Evolutionary conservation across 2,113 vertebrate species (phyloP).

Genomic region (Pseudopipra pipra): DNA sequence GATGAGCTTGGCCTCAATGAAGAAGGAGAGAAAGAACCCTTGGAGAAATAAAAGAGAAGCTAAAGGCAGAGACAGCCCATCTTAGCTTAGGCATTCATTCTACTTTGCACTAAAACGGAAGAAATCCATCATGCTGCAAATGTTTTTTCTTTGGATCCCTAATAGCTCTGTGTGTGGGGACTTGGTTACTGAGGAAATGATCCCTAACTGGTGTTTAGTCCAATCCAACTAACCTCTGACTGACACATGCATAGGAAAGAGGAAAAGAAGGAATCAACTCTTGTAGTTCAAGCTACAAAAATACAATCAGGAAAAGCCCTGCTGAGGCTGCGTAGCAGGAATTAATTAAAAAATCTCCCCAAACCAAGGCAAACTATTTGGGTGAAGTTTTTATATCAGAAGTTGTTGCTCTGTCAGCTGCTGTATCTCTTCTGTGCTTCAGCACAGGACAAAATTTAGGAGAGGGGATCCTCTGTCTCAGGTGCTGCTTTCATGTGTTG

Average conservation of each 20-base stretch:
- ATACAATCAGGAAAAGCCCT: not conserved
- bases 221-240: not conserved
- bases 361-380: not conserved
- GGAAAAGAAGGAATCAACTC: not conserved
- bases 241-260: not conserved
- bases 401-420: not conserved
- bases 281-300: not conserved
- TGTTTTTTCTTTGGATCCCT: not conserved
- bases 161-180: not conserved
- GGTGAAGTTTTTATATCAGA: not conserved
- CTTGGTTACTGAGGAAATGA: not conserved
- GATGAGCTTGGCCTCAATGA: not conserved
- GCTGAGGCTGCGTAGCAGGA: not conserved
- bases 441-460: not conserved
- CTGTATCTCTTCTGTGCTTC: not conserved
- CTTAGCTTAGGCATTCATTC: not conserved
- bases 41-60: not conserved
- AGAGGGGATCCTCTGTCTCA: not conserved
- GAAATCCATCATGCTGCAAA: not conserved
- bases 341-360: not conserved
- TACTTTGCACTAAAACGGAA: not conserved
- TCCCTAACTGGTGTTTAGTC: not conserved
- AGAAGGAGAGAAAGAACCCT: not conserved
- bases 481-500: not conserved
- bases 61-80: not conserved